phyloP scores from a whole-genome alignment of 2,888 invertebrate genomes.

The Sepioteuthis lessoniana region DNA sequence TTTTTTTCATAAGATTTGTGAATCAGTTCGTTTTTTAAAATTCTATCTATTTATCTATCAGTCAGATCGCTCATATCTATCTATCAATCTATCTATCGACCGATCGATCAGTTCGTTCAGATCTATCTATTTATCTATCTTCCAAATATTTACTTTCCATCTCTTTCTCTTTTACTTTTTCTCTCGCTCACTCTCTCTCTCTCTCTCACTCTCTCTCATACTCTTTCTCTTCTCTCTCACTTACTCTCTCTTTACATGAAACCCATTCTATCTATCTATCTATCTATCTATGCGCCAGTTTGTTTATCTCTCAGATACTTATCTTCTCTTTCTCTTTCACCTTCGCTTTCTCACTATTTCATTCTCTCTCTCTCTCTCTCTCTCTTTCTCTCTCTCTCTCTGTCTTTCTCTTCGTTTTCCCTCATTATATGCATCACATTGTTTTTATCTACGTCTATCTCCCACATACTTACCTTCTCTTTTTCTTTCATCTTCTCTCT shows the following conservation, averaged over 20 bases:
- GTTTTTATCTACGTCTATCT: too few species aligned
- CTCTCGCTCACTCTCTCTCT: neutral
- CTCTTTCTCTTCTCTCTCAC: neutral
- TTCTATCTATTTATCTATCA: too few species aligned
- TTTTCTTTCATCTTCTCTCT: too few species aligned
- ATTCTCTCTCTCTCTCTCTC: neutral
- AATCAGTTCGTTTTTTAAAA: too few species aligned
- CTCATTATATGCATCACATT: neutral
- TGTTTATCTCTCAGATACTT: too few species aligned
- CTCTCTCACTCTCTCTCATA: neutral
- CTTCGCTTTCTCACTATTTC: neutral
- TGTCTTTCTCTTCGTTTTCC: too few species aligned
- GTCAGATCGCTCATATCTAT: too few species aligned
- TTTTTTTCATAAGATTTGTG: too few species aligned
- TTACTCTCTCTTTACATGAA: neutral
- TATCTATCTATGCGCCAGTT: too few species aligned
- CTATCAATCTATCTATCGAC: too few species aligned
- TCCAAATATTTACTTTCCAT: neutral
- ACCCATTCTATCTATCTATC: neutral
- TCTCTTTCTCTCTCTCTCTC: neutral
- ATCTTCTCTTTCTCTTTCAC: neutral
- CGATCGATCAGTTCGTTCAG: neutral
- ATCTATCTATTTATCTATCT: too few species aligned
- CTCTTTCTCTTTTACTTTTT: neutral
- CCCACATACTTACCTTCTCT: too few species aligned